Conservation (phyloP, 2,113 vertebrate species). For the Brachionichthys hirsutus region DNA sequence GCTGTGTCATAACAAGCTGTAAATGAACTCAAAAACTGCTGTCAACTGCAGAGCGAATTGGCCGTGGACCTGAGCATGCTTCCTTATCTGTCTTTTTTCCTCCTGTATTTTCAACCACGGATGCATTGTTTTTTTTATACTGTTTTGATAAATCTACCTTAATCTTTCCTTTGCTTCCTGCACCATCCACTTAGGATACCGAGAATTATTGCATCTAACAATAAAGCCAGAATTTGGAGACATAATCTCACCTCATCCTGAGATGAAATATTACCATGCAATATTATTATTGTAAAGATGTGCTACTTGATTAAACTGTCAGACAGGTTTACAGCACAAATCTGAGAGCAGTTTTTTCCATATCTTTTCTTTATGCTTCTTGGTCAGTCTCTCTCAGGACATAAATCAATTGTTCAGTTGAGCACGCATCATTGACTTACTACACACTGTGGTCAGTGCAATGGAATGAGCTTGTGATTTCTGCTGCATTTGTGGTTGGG, state of each 20-base stretch:
- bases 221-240: slow-evolving; percentile 61
- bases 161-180: slow-evolving; percentile 50
- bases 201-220: slow-evolving; percentile 71
- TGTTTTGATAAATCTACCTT: slow-evolving; percentile 71
- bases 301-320: too few relatives aligned
- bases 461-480: too few relatives aligned
- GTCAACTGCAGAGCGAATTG: slow-evolving; percentile 45
- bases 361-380: too few relatives aligned
- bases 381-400: too few relatives aligned
- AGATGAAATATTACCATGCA: slow-evolving; percentile 58
- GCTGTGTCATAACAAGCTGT: slow-evolving; percentile 60
- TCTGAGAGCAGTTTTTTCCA: slow-evolving; percentile 13
- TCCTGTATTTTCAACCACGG: slow-evolving; percentile 11
- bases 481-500: too few relatives aligned
- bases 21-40: slow-evolving; percentile 61
- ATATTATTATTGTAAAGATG: slow-evolving; percentile 22
- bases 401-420: too few relatives aligned
- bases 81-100: not conserved
- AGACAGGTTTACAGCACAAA: too few relatives aligned
- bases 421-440: too few relatives aligned
- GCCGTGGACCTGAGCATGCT: slow-evolving; percentile 21
- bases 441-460: too few relatives aligned
- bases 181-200: slow-evolving; percentile 59
- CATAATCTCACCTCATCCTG: slow-evolving; percentile 58
- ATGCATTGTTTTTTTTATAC: slow-evolving; percentile 63